Conservation (phyloP, 1,140 invertebrate genomes). For the Brachionus calyciflorus region DNA sequence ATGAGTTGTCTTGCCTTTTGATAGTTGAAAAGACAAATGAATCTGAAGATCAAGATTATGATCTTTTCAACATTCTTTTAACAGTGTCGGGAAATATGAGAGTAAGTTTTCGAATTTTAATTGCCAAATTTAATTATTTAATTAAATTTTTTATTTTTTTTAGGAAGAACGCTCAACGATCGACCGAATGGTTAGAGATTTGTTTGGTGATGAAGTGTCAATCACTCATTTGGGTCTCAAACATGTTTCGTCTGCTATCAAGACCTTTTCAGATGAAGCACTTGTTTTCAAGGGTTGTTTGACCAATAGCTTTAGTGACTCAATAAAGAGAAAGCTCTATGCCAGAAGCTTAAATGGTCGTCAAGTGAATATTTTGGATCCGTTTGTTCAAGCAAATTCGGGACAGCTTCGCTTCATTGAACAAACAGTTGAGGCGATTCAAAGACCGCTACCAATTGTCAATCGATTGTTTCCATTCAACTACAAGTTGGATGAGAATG, state of each 20-base stretch:
- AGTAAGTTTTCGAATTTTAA: background rate
- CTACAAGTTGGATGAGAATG: background rate
- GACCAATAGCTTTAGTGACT: background rate
- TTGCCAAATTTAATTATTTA: no score
- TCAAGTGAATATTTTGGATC: background rate
- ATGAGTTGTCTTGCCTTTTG: background rate
- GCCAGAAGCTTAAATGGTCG: background rate
- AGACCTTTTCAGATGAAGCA: background rate
- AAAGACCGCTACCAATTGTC: background rate
- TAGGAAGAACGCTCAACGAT: background rate
- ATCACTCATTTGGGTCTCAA: background rate
- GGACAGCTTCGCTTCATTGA: background rate
- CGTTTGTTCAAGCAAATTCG: background rate
- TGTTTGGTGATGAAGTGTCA: background rate
- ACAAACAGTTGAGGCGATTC: background rate
- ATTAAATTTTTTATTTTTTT: background rate
- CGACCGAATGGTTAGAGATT: background rate
- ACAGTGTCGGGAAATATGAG: background rate
- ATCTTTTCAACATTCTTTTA: background rate
- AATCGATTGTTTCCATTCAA: background rate
- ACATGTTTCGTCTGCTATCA: background rate
- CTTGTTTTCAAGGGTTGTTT: conserved; percentile 5
- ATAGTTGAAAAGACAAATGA: background rate
- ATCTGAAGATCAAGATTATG: background rate
- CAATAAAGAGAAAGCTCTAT: background rate